phyloP scores from a whole-genome alignment of 2,888 invertebrate species.

The Agelastica alni region DNA sequence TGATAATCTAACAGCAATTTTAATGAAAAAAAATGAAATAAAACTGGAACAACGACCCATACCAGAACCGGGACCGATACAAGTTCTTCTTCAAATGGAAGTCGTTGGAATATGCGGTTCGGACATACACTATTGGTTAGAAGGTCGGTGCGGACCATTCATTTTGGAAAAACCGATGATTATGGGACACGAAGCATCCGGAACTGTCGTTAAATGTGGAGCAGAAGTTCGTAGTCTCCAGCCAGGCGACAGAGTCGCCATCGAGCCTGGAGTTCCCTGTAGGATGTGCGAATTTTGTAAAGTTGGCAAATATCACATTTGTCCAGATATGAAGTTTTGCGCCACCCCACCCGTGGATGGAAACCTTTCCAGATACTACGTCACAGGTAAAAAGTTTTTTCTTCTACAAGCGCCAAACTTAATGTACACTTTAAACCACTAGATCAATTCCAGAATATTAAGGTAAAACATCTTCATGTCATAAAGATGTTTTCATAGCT shows the following conservation, averaged over 20 bases:
- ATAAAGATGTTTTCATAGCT: no score
- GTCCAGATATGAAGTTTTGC: constrained; percentile 83
- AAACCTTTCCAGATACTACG: constrained; percentile 81
- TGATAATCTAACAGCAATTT: constrained; percentile 76
- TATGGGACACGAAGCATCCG: constrained; percentile 90
- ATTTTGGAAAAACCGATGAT: constrained; percentile 83
- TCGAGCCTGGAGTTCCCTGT: constrained; percentile 92
- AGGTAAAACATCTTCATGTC: no score
- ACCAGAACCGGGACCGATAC: constrained; percentile 75
- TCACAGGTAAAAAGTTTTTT: constrained; percentile 64
- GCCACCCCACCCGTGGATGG: constrained; percentile 94
- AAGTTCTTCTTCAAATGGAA: constrained; percentile 85
- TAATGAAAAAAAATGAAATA: constrained; percentile 72
- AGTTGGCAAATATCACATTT: constrained; percentile 87
- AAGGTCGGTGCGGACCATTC: constrained; percentile 85
- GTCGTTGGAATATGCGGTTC: constrained; percentile 95
- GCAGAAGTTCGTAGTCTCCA: constrained; percentile 68
- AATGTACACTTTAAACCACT: no score
- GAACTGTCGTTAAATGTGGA: constrained; percentile 76
- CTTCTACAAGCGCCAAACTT: no score
- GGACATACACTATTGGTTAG: constrained; percentile 88
- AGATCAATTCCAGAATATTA: no score
- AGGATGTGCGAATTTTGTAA: constrained; percentile 83
- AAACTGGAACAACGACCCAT: constrained; percentile 69
- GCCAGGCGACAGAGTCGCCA: constrained; percentile 83